Base-by-base conservation (phyloP, 2,888 invertebrate genomes). In the Xylota sylvarum region DNA sequence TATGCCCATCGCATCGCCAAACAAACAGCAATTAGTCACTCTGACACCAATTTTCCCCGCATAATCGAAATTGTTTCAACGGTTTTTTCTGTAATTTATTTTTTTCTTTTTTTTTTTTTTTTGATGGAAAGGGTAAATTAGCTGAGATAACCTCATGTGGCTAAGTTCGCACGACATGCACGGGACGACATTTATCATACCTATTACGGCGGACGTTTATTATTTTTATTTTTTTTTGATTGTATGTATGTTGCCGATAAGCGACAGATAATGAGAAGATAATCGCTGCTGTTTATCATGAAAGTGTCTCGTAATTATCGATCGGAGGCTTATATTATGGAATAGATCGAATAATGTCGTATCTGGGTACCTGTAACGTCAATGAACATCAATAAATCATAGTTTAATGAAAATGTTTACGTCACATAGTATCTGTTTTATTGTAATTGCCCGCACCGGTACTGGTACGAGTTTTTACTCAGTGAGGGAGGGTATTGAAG, bases 21-120 rank as follows among this genome's bases (percentile, higher is more conserved):
- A 62, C 62, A 52, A 74, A 64, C n/a, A 43, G 43, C 14, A 62
- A 74, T 74, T 64, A 64, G 62, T 74, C 64, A 55, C 6, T 64
- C 27, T 40, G 27, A 52, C 62, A 62, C 35, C 10, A 32, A 60
- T 10, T 73, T 50, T 32, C 6, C 14, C 19, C 9, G 43, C 7
- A 62, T 64, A 48, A 64, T 32, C 64, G 32, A 48, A 64, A 64
- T 72, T 37, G 52, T 32, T 55, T 27, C 17, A 2, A 19, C 10
- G 40, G 30, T 55, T 40, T 55, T 27, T 37, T 2, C n/a, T 43
- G 5, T 1, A 40, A 12, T 40, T 17, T n/a, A n/a, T n/a, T n/a
- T n/a, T n/a, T n/a, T n/a, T n/a, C n/a, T n/a, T n/a, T n/a, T n/a
- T n/a, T 23, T 23, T 23, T 19, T 1, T n/a, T 27, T 14, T 12